These are phyloP conservation scores for Chelonus formosanus DNA, from an alignment of 2,888 invertebrate species.

Conservation along the genomic window DNA sequence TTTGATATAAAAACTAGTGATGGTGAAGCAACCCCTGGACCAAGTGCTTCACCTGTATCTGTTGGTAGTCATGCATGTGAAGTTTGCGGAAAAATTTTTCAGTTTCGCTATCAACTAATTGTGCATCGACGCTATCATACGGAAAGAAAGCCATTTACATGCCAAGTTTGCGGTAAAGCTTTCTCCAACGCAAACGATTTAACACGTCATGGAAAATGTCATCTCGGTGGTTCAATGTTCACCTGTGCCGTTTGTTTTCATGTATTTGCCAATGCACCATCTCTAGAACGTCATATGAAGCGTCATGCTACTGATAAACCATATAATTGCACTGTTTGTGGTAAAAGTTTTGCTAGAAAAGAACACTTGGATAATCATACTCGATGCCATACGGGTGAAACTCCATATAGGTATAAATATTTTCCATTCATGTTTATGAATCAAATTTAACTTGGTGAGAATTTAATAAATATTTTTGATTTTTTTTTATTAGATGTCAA, in stretches of 20 bases:
- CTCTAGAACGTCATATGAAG: conserved; percentile 79
- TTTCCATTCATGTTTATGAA: too few relatives aligned
- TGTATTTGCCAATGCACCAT: conserved; percentile 76
- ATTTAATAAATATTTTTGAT: too few relatives aligned
- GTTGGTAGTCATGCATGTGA: conserved; percentile 80
- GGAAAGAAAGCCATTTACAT: conserved; percentile 84
- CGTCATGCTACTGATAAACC: conserved; percentile 85
- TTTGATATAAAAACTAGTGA: conserved; percentile 61
- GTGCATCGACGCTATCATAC: conserved; percentile 88
- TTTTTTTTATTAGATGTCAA: conserved; percentile 69
- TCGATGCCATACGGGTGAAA: conserved; percentile 84
- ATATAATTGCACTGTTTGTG: conserved; percentile 85
- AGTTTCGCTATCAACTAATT: conserved; percentile 86
- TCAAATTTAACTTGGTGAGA: too few relatives aligned
- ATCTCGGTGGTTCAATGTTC: conserved; percentile 81
- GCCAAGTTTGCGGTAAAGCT: conserved; percentile 81
- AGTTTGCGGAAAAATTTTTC: conserved; percentile 86
- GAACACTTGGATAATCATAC: conserved; percentile 88
- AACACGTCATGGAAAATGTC: conserved; percentile 84
- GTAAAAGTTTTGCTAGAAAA: conserved; percentile 86
- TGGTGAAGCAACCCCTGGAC: conserved; percentile 62
- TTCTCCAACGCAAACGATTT: conserved; percentile 83
- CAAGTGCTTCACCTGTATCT: conserved; percentile 70
- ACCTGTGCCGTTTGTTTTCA: conserved; percentile 78
- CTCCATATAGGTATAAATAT: conserved; percentile 72